These are phyloP conservation scores for Julus scanicus DNA, from an alignment of 2,888 invertebrate genomes.

Conservation along the genomic window DNA sequence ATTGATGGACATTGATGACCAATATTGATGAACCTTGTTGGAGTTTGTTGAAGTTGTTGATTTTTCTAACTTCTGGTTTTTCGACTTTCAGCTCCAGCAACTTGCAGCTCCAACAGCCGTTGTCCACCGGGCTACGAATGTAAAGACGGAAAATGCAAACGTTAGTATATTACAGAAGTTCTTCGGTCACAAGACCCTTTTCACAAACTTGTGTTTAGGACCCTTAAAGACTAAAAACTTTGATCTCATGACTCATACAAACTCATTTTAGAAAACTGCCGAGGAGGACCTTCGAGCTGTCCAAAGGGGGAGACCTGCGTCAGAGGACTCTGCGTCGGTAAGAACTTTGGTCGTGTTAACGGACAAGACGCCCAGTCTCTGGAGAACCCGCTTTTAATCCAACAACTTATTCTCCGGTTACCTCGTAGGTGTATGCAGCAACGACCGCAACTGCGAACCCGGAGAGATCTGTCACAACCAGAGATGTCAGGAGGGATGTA, in stretches of 20 bases:
- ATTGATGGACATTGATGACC: too few relatives aligned
- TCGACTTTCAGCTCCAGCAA: constrained; percentile 41
- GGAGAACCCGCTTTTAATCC: too few relatives aligned
- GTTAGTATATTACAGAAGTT: constrained; percentile 48
- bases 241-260: not conserved
- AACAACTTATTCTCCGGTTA: too few relatives aligned
- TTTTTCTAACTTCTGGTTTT: not conserved
- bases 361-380: too few relatives aligned
- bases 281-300: constrained; percentile 61
- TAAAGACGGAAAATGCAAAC: constrained; percentile 57
- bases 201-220: too few relatives aligned
- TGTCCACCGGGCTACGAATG: constrained; percentile 58
- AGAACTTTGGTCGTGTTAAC: not conserved
- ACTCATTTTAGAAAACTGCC: constrained; percentile 58
- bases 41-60: not conserved
- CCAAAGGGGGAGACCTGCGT: constrained; percentile 61
- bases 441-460: constrained; percentile 88
- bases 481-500: constrained; percentile 84
- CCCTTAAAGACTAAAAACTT: not conserved
- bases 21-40: not conserved
- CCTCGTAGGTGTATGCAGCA: constrained; percentile 69
- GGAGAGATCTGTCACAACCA: constrained; percentile 89
- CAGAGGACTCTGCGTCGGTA: constrained; percentile 60
- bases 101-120: constrained; percentile 54
- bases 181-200: too few relatives aligned